Evolutionary conservation across 2,797 vertebrate species (phyloP).

Genomic region (Arrhamphus sclerolepis): DNA sequence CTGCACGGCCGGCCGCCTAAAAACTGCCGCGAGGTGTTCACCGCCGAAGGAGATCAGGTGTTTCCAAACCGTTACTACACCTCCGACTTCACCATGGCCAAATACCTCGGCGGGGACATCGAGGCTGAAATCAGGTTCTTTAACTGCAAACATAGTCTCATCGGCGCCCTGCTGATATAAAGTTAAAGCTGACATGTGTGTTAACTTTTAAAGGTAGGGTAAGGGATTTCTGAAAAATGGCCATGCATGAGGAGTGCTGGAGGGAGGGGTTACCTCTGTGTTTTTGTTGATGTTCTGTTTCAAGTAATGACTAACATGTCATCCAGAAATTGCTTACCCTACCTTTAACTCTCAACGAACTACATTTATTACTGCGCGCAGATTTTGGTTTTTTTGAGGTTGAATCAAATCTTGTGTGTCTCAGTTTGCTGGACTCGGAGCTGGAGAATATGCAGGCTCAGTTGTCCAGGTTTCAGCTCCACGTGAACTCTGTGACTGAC

Average conservation of each 20-base stretch:
- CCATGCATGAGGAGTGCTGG: too few relatives aligned
- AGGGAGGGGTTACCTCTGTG: too few relatives aligned
- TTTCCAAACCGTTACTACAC: constrained; percentile 74
- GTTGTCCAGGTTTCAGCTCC: constrained; percentile 70
- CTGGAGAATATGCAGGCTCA: constrained; percentile 74
- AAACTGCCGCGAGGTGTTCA: constrained; percentile 77
- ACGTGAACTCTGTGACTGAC: constrained; percentile 59
- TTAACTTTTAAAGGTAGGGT: too few relatives aligned
- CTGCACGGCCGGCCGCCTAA: constrained; percentile 64
- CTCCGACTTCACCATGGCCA: constrained; percentile 63
- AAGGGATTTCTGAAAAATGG: too few relatives aligned
- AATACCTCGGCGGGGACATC: constrained; percentile 60
- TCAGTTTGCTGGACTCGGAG: constrained; percentile 66
- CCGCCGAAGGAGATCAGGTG: constrained; percentile 77
- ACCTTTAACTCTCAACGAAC: too few relatives aligned
- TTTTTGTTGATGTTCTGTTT: too few relatives aligned
- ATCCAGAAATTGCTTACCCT: too few relatives aligned
- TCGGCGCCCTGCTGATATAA: too few relatives aligned
- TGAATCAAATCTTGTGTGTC: background rate
- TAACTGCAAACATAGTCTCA: too few relatives aligned
- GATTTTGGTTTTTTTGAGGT: background rate
- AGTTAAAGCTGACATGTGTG: too few relatives aligned
- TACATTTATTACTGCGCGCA: background rate
- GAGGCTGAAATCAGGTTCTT: constrained; percentile 63
- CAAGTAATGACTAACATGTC: too few relatives aligned